phyloP scores from a whole-genome alignment of 1,140 invertebrate genomes.

The Lutraria rhynchaena region DNA sequence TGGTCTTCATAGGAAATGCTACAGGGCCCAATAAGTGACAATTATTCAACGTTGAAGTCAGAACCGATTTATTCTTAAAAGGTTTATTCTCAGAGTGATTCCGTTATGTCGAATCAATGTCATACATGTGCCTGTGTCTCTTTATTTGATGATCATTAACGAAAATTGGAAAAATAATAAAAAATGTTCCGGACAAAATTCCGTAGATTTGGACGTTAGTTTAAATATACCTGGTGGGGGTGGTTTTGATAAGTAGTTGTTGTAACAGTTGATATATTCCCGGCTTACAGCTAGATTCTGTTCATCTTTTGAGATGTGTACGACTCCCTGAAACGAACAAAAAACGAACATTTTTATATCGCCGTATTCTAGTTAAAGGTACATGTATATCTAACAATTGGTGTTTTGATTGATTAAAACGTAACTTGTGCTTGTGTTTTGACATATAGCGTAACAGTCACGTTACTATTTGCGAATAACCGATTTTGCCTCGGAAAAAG shows the following conservation, averaged over 20 bases:
- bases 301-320: slow-evolving; percentile 25
- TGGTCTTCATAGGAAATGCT: no score
- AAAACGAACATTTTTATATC: no score
- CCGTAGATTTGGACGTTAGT: background rate
- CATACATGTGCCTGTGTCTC: background rate
- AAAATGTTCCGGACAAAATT: background rate
- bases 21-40: no score
- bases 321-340: slow-evolving; percentile 6
- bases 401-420: no score
- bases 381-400: no score
- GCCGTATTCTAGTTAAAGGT: no score
- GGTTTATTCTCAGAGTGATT: background rate
- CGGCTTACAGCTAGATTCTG: slow-evolving; percentile 1
- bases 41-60: background rate
- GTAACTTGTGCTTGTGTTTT: no score
- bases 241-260: background rate
- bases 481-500: no score
- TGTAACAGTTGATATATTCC: slow-evolving; percentile 3
- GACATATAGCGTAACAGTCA: no score
- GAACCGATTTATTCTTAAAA: background rate
- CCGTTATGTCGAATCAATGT: no score
- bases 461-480: no score
- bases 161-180: background rate
- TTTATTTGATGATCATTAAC: background rate
- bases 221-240: background rate